Conservation (phyloP, 2,888 invertebrate species). For the Suillia variegata region DNA sequence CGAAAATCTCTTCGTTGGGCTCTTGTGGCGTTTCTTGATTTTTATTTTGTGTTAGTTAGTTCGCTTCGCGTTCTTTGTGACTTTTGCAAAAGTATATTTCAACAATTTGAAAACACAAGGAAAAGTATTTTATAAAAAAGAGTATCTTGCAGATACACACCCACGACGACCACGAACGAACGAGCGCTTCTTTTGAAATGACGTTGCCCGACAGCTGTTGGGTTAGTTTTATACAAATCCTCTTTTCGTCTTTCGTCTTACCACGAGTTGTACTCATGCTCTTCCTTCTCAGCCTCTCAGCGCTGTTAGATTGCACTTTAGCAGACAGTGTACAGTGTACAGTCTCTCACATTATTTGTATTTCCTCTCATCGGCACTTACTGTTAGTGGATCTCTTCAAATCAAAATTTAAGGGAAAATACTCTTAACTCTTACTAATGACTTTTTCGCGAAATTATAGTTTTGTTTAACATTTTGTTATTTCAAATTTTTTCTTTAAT, state of each 20-base stretch:
- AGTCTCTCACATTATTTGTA: no score
- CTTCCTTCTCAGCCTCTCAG: no score
- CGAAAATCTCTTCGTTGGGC: neutral
- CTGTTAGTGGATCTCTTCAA: no score
- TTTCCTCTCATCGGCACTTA: no score
- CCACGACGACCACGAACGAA: constrained; percentile 15
- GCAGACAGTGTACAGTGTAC: no score
- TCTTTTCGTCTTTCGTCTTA: neutral
- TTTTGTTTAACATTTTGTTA: no score
- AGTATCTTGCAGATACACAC: constrained; percentile 19
- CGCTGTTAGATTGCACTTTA: no score
- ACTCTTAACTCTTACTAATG: no score
- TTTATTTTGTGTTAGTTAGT: neutral
- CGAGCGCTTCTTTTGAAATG: constrained; percentile 31
- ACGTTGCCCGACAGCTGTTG: constrained; percentile 28
- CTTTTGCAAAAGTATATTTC: neutral
- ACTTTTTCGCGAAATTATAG: no score
- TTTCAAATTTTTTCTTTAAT: no score
- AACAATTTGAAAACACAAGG: constrained; percentile 2
- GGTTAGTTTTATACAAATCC: neutral
- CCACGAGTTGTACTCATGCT: no score
- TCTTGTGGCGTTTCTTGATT: neutral
- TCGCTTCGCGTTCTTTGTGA: neutral
- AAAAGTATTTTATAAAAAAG: neutral
- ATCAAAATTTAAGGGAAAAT: no score